Evolutionary conservation across 2,797 vertebrate genomes (phyloP).

Genomic region (Streptopelia turtur): DNA sequence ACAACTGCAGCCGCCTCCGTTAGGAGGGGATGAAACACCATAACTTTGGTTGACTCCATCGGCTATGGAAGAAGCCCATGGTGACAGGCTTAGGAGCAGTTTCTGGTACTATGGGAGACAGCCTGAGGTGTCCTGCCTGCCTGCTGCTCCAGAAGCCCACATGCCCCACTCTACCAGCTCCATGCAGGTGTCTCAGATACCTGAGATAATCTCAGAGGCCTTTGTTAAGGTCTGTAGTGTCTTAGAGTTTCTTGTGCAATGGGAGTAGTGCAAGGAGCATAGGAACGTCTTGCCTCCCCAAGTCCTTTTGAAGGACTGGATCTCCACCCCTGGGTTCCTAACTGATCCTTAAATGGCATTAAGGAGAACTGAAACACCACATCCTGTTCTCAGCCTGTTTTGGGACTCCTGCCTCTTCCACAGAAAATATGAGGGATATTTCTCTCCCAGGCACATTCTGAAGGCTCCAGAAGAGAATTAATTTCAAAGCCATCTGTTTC

Average conservation of each 20-base stretch:
- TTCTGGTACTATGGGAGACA: background rate
- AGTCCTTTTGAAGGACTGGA: background rate
- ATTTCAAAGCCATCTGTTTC: conserved; percentile 23
- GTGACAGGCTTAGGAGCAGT: background rate
- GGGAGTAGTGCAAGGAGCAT: background rate
- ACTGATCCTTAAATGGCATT: background rate
- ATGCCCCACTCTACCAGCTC: background rate
- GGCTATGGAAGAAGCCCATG: background rate
- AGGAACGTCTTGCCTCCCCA: background rate
- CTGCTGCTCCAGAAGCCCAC: background rate
- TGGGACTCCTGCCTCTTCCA: background rate
- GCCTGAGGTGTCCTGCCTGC: background rate
- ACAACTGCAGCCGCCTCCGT: rapidly evolving
- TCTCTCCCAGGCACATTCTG: background rate
- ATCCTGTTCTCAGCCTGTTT: background rate
- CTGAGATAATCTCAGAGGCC: background rate
- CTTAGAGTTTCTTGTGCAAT: background rate
- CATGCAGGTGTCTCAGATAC: background rate
- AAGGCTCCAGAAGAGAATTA: background rate
- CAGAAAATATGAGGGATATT: background rate
- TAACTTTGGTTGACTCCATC: background rate
- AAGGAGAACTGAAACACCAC: background rate
- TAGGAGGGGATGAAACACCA: background rate
- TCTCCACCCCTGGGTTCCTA: background rate
- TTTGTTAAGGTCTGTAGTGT: background rate